A percentile compares a stretch with the other conserved stretches of the same genome.
These are phyloP conservation scores for Mya arenaria DNA, from an alignment of 1,140 invertebrate species.

Conservation along the genomic window DNA sequence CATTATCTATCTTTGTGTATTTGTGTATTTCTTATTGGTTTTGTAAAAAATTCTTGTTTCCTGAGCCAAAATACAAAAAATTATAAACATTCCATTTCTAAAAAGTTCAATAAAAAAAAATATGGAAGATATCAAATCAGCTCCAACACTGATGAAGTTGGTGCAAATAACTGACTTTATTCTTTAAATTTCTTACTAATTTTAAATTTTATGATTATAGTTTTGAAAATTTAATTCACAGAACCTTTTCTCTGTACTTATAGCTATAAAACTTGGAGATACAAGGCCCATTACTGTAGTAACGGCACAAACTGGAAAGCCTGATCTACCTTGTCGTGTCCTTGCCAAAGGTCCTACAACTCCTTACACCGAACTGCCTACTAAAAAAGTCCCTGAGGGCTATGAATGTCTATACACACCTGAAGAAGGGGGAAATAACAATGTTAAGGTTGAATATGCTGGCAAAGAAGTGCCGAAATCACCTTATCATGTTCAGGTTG, in stretches of 20 bases:
- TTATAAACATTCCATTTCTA: too few species aligned
- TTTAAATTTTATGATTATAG: neutral
- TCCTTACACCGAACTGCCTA: slow-evolving; percentile 84
- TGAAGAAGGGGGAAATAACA: slow-evolving; percentile 87
- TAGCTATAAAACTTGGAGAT: slow-evolving; percentile 71
- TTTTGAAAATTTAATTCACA: neutral
- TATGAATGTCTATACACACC: slow-evolving; percentile 92
- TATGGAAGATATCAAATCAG: neutral
- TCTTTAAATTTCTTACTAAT: neutral
- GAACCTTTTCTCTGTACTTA: neutral
- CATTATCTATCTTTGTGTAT: too few species aligned
- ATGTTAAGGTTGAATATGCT: slow-evolving; percentile 74
- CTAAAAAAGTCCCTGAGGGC: slow-evolving; percentile 86
- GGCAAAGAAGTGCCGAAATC: slow-evolving; percentile 73
- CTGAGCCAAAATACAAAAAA: too few species aligned
- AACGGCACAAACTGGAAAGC: slow-evolving; percentile 85
- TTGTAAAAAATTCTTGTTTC: too few species aligned
- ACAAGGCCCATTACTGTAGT: slow-evolving; percentile 92
- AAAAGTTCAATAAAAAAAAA: too few species aligned
- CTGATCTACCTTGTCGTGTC: slow-evolving; percentile 86
- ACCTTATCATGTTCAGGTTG: slow-evolving; percentile 72
- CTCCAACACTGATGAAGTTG: neutral
- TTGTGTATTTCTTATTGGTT: too few species aligned
- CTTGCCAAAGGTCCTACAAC: slow-evolving; percentile 78
- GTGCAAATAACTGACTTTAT: neutral